Evolutionary conservation across 1,140 invertebrate species (phyloP).

Genomic region (Calliphora vicina): DNA sequence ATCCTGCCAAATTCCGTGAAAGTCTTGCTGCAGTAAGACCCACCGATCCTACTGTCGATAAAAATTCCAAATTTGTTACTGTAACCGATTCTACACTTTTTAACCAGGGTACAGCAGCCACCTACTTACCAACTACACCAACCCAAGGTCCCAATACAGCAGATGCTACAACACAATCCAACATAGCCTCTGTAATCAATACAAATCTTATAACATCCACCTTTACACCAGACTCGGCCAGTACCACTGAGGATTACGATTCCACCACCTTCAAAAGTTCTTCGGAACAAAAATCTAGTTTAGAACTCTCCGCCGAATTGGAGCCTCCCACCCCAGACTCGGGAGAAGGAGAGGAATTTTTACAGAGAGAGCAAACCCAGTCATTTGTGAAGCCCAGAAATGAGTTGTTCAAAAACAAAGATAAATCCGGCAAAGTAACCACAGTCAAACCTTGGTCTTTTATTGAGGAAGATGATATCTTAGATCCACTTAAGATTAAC

Average conservation of each 20-base stretch:
- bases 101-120: constrained; percentile 54
- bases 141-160: constrained; percentile 20
- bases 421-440: constrained; percentile 36
- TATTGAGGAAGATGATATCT: constrained; percentile 57
- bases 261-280: constrained; percentile 46
- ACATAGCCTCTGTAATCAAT: constrained; percentile 64
- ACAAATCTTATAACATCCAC: constrained; percentile 57
- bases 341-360: constrained; percentile 52
- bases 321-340: constrained; percentile 51
- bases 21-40: constrained; percentile 76
- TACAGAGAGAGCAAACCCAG: constrained; percentile 60
- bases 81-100: constrained; percentile 52
- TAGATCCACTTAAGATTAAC: constrained; percentile 77
- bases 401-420: constrained; percentile 43
- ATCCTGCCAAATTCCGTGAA: constrained; percentile 79
- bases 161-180: constrained; percentile 59
- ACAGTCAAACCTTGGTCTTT: constrained; percentile 62
- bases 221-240: constrained; percentile 46
- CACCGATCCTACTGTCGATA: constrained; percentile 69
- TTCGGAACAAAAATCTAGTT: constrained; percentile 31
- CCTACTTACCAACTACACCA: constrained; percentile 58
- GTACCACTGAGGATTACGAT: constrained; percentile 51
- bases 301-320: constrained; percentile 54
- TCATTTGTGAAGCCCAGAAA: constrained; percentile 59
- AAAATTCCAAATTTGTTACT: constrained; percentile 50